A percentile compares a stretch with the other conserved stretches of the same genome.
Evolutionary conservation across 2,797 vertebrate species (phyloP).

Genomic region (Etheostoma perlongum): DNA sequence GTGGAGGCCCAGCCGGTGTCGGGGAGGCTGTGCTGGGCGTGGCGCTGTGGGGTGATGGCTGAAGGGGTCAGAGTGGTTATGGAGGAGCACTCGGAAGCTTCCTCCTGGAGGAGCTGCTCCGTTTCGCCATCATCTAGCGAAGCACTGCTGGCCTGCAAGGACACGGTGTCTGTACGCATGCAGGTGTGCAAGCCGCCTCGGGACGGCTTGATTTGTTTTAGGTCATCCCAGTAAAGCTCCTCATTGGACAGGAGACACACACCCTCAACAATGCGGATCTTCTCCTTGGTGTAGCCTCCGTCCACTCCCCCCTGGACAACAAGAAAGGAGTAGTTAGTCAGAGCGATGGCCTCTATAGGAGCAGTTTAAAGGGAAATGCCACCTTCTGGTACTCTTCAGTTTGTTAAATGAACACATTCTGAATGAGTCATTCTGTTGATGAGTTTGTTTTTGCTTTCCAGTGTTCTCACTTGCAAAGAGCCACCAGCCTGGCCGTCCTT

Average conservation of each 20-base stretch:
- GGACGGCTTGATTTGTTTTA: conserved; percentile 95
- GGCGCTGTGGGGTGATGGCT: conserved; percentile 88
- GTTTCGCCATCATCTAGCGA: conserved; percentile 96
- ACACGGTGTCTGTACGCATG: conserved; percentile 97
- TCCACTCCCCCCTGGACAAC: conserved; percentile 87
- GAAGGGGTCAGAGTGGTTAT: conserved; percentile 91
- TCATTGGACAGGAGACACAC: conserved; percentile 95
- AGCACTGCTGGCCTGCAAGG: conserved; percentile 95
- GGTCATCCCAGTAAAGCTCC: conserved; percentile 96
- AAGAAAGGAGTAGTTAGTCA: background rate
- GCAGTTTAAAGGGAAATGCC: conserved; percentile 18
- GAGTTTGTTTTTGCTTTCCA: background rate
- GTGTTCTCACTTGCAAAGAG: background rate
- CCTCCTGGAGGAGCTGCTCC: conserved; percentile 96
- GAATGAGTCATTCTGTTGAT: background rate
- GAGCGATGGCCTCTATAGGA: background rate
- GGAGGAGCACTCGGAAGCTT: conserved; percentile 96
- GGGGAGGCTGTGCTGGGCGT: conserved; percentile 88
- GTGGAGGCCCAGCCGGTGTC: conserved; percentile 96
- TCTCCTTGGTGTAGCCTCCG: conserved; percentile 95
- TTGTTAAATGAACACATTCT: background rate
- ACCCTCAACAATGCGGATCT: conserved; percentile 98
- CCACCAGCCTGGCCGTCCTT: background rate
- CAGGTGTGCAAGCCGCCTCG: conserved; percentile 95
- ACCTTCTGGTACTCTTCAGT: background rate